Evolutionary conservation across 2,797 vertebrate genomes (phyloP), one percentile per base, ranked within the genome.

Genomic region (Acipenser ruthenus): DNA sequence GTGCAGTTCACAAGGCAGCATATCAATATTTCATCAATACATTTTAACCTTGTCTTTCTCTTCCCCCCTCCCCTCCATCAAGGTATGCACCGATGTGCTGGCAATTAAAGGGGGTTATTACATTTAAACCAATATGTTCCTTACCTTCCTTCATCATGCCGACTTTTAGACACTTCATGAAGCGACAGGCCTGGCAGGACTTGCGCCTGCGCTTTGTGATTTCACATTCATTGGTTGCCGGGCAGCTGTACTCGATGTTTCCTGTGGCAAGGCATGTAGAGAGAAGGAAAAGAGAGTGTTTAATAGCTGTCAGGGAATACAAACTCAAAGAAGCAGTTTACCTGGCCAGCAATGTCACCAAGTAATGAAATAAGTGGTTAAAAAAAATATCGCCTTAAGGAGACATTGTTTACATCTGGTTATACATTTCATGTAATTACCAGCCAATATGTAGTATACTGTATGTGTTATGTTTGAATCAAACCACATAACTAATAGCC

Each of bases 101-200:
- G 55, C 11, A 10, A n/a, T 58, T n/a, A 6, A 11, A 58, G 12
- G 12, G 37, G 55, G 55, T 58, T 58, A 58, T 58, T 58, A 58
- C 12, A 58, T 58, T 12, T 80, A 58, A 58, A 61, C 10, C 37
- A 5, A 5, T 37, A 82, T 84, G 80, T 83, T 72, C 23, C 92
- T 93, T 93, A 98, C 96, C 96, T 96, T 98, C 96, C 81, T 97
- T 96, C 90, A 98, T 93, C 96, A 99, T 98, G 80, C 96, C 96
- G 73, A 99, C 96, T 83, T 94, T 99, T 80, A 97, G 91, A 91
- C 96, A 98, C 88, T 99, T 99, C 96, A 99, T 99, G 88, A 99
- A 98, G 84, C 95, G 96, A 87, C 96, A 99, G 75, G 96, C 96
- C 89, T 98, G 96, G 91, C 96, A 98, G 62, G 96, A 99, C 84